Evolutionary conservation across 2,113 vertebrate species (phyloP).

Genomic region (Pycnonotus jocosus): DNA sequence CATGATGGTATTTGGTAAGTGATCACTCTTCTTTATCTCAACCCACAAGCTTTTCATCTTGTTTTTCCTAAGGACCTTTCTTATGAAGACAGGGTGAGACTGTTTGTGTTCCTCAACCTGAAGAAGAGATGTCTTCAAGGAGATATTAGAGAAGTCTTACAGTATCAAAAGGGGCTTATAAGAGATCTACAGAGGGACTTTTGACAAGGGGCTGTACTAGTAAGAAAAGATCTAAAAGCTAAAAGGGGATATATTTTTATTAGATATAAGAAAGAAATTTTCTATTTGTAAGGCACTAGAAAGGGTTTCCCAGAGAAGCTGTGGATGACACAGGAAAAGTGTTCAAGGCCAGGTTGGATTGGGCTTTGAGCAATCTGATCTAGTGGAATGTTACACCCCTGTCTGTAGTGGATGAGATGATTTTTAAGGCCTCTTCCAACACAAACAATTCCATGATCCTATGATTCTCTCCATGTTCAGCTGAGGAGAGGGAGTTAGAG

Average conservation of each 20-base stretch:
- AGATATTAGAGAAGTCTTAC: not conserved
- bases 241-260: not conserved
- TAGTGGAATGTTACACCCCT: not conserved
- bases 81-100: not conserved
- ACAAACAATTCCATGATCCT: not conserved
- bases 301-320: not conserved
- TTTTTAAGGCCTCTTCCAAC: not conserved
- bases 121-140: not conserved
- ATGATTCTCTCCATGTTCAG: rapidly evolving
- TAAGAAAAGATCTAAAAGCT: not conserved
- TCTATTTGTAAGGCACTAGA: not conserved
- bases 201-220: not conserved
- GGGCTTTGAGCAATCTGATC: not conserved
- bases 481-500: not conserved
- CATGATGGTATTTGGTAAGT: rapidly evolving
- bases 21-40: not conserved
- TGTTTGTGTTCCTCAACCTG: not conserved
- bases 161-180: not conserved
- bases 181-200: not conserved
- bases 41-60: not conserved
- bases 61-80: not conserved
- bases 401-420: too few species aligned
- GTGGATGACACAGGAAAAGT: not conserved
- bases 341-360: not conserved
- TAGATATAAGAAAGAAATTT: not conserved